Evolutionary conservation across 2,113 vertebrate genomes (phyloP).

Genomic region (Pontoporia blainvillei): DNA sequence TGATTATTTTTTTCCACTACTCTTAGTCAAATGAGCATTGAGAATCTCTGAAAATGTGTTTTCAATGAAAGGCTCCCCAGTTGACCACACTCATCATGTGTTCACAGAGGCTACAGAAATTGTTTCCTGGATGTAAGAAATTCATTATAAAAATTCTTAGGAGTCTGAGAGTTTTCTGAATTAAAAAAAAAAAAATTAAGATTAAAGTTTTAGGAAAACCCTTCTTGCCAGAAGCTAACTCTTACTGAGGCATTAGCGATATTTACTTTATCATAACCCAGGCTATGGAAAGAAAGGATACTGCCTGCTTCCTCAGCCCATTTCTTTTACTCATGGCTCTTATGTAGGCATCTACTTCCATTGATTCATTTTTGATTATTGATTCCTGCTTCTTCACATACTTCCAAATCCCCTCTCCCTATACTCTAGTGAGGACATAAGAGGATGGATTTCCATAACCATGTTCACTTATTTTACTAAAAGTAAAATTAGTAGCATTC

Average conservation of each 20-base stretch:
- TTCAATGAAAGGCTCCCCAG: neutral
- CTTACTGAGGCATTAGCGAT: neutral
- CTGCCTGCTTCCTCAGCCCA: neutral
- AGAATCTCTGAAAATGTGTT: neutral
- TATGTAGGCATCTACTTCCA: neutral
- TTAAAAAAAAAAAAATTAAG: neutral
- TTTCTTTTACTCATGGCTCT: neutral
- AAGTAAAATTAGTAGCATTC: neutral
- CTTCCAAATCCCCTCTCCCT: neutral
- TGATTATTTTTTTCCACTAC: neutral
- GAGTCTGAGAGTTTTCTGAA: neutral
- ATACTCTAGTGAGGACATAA: neutral
- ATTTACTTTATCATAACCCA: neutral
- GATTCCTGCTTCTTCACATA: neutral
- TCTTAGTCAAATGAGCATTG: neutral
- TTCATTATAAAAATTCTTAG: neutral
- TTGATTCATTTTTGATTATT: neutral
- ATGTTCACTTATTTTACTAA: constrained; percentile 9
- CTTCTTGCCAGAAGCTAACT: neutral
- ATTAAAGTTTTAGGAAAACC: neutral
- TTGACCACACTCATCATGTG: neutral
- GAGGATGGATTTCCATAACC: neutral
- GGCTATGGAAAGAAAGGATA: neutral
- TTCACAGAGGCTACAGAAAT: neutral
- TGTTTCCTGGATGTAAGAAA: neutral